These are phyloP conservation scores for Passer montanus DNA, from an alignment of 2,113 vertebrate species.

Conservation along the genomic window DNA sequence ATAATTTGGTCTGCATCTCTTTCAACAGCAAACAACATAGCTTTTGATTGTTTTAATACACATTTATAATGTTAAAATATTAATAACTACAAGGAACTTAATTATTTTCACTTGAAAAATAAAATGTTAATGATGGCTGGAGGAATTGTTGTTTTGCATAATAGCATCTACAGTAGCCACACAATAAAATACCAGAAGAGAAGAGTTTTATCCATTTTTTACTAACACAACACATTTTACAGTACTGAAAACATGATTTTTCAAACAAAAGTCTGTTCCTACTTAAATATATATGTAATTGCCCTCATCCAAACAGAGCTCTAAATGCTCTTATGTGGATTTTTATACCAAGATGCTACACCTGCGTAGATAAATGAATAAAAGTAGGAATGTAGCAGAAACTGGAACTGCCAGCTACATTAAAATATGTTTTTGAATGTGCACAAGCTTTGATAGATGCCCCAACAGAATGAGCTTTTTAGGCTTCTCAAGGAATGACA, in stretches of 20 bases:
- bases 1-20: not conserved
- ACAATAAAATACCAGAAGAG: not conserved
- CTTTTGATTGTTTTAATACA: not conserved
- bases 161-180: not conserved
- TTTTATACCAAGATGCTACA: not conserved
- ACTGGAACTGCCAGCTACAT: not conserved
- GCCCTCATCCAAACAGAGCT: not conserved
- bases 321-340: not conserved
- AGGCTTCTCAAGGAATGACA: not conserved
- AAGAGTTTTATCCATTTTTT: not conserved
- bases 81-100: not conserved
- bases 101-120: not conserved
- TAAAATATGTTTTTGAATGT: not conserved
- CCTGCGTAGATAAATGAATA: not conserved
- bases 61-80: constrained; percentile 2
- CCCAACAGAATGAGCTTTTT: not conserved
- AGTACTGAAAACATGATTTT: not conserved
- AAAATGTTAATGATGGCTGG: not conserved
- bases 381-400: not conserved
- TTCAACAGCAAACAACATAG: not conserved
- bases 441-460: not conserved
- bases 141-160: not conserved
- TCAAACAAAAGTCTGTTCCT: not conserved
- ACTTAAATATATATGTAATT: not conserved
- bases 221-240: not conserved